A percentile compares a stretch with the other conserved stretches of the same genome.
phyloP scores from a whole-genome alignment of 2,113 vertebrate species.

The Tragulus kanchil region DNA sequence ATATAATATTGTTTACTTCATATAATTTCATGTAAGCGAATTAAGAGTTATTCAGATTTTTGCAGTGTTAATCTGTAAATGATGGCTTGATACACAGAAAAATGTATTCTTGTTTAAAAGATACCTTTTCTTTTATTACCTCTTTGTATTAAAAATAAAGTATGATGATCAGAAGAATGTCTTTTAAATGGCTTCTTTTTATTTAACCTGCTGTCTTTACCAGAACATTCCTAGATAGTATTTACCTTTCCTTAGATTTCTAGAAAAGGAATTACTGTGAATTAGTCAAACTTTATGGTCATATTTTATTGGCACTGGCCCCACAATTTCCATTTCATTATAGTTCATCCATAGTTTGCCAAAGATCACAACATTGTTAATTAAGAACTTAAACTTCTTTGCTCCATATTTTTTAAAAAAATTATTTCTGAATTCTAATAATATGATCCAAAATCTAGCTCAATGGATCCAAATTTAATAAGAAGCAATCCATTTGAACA shows the following conservation, averaged over 20 bases:
- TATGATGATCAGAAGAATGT: constrained; percentile 44
- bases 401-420: neutral
- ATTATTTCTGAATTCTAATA: constrained; percentile 50
- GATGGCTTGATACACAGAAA: constrained; percentile 77
- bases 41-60: constrained; percentile 72
- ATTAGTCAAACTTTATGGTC: neutral
- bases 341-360: constrained; percentile 3
- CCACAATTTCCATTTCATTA: neutral
- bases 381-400: constrained; percentile 44
- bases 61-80: constrained; percentile 82
- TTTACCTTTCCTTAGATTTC: neutral
- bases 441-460: constrained; percentile 3
- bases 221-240: constrained; percentile 25
- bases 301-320: neutral
- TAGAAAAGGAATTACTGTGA: neutral
- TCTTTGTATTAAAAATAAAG: constrained; percentile 78
- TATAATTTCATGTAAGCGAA: constrained; percentile 76
- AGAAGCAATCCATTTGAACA: neutral
- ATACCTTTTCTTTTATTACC: constrained; percentile 70
- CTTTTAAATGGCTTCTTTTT: constrained; percentile 42
- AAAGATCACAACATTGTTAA: constrained; percentile 24
- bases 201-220: constrained; percentile 22
- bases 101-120: constrained; percentile 68
- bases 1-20: constrained; percentile 76
- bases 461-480: neutral